A percentile compares a stretch with the other conserved stretches of the same genome.
Conservation (phyloP, 2,113 vertebrate genomes). For the Rhinoptilus africanus region DNA sequence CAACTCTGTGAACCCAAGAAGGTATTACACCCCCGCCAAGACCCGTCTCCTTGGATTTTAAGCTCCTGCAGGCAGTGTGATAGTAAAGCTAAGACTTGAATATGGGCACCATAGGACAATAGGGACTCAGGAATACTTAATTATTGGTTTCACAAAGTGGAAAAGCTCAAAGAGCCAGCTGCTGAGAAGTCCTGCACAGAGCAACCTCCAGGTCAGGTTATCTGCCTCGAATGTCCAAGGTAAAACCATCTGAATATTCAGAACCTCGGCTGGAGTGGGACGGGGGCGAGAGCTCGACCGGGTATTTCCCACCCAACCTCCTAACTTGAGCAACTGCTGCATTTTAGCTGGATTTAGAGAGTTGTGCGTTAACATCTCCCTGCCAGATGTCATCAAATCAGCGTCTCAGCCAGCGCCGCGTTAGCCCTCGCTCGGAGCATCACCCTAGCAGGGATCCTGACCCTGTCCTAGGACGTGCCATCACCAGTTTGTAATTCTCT, state of each 20-base stretch:
- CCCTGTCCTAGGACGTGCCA: not conserved
- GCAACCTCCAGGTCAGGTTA: not conserved
- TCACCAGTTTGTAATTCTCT: not conserved
- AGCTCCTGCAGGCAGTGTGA: not conserved
- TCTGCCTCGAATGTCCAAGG: not conserved
- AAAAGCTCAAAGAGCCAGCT: not conserved
- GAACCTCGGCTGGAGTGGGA: not conserved
- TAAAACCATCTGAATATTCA: not conserved
- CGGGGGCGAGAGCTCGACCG: not conserved
- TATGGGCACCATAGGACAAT: accelerated
- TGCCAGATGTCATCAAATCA: not conserved
- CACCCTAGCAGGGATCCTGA: accelerated
- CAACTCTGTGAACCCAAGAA: accelerated
- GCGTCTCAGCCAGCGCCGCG: not conserved
- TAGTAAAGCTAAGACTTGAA: not conserved
- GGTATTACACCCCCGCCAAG: not conserved
- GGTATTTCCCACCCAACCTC: not conserved
- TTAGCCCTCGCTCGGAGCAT: not conserved
- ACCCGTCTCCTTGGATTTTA: not conserved
- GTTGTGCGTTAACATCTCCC: not conserved
- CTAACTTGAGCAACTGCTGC: not conserved
- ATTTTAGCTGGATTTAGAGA: not conserved
- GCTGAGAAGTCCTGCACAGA: not conserved
- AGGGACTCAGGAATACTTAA: not conserved
- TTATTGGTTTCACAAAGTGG: too few relatives aligned